Base-by-base conservation (phyloP, 2,797 vertebrate species). In the Valencia hispanica region DNA sequence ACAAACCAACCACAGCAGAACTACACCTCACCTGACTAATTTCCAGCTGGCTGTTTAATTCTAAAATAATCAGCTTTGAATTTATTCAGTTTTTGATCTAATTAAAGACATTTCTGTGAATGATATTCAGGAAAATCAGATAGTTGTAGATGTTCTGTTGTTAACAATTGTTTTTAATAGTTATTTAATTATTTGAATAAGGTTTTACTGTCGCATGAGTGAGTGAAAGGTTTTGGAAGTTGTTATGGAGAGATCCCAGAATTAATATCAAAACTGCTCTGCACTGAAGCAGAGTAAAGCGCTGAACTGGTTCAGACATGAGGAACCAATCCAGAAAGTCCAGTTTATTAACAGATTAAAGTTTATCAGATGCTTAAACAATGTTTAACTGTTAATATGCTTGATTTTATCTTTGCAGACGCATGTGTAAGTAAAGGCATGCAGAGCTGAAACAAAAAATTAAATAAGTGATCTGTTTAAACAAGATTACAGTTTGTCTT, bases 271-370 rank as follows among this genome's bases (percentile, higher is more conserved):
- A 41, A 68, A 41, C 12, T 7, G 18, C 1, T 30, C 27, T 69
- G 17, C 39, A 27, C n/a, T 68, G 53, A 65, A 71, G 32, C 34
- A 45, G 48, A 15, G 55, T 3, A n/a, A 41, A 27, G 32, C 27
- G 30, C 30, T 22, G 41, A 70, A 51, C 69, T 65, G 30, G 30
- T 34, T 43, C 20, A 75, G 27, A 43, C 70, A 68, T 69, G 74
- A 76, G 36, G 51, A 41, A 51, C n/a, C 8, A 48, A 79, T 41
- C 77, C 51, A 70, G 53, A 73, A 45, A 55, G 27, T n/a, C 47
- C 51, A 65, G 39, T 80, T 71, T 71, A 75, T 5, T 75, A 48
- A 68, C 79, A 75, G 32, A 72, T 80, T 55, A 48, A 70, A 15
- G 5, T 45, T 75, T 72, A 51, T 53, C 59, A 68, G 39, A 55